Evolutionary conservation across 1,140 invertebrate genomes (phyloP), one percentile per base, ranked within the genome.

Genomic region (Tyrophagus putrescentiae): DNA sequence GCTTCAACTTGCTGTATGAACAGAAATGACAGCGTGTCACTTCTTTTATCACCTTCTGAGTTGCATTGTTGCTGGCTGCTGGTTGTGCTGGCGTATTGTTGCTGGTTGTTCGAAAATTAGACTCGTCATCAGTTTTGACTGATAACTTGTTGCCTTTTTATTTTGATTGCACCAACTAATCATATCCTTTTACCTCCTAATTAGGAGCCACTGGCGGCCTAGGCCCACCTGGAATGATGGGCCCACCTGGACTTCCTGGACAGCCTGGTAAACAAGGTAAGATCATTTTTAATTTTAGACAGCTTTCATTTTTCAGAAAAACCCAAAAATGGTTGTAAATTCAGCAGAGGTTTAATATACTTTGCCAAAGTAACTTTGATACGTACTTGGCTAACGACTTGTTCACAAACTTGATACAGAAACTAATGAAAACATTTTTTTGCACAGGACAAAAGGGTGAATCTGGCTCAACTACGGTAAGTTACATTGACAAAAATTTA

Each of bases 381-480:
- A n/a, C n/a, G 11, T 39, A 39, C n/a, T 11, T 11, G 11, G 36
- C 11, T 39, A 11, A n/a, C n/a, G 36, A 39, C 11, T 39, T 11
- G 36, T 11, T 39, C n/a, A 39, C 11, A 39, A 39, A 39, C 36
- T 13, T 54, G 11, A n/a, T n/a, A n/a, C 39, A 11, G 16, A 50
- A 2, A 50, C 32, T 50, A 11, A 48, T 48, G 21, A 23, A 5
- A n/a, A 48, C 11, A 28, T 50, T 2, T 33, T 54, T n/a, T 44
- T 11, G 28, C 58, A 87, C 85, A 70, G 87, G 87, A 28, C 86
- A 89, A 64, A 91, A 90, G 71, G 88, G 88, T 33, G 87, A 91
- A 67, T 87, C 88, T 71, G 87, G 87, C 42, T 87, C 91, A 78
- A 87, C 28, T 41, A 42, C 87, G 78, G 87, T 90, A 75, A 83